Conservation (phyloP, 2,113 vertebrate genomes). For the Saccopteryx leptura region DNA sequence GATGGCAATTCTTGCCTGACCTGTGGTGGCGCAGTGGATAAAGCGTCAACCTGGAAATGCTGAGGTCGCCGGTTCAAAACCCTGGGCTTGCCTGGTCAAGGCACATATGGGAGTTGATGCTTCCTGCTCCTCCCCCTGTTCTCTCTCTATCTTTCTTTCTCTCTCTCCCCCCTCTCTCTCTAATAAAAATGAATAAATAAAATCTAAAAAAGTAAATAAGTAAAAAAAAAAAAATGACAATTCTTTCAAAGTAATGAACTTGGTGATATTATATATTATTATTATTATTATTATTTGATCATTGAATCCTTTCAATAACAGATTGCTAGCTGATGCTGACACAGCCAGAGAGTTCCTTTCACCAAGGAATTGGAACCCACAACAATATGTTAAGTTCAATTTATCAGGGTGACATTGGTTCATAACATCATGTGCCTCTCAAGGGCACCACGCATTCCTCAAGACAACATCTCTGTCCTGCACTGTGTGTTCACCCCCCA, state of each 20-base stretch:
- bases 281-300: not conserved
- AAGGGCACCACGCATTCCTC: not conserved
- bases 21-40: too few relatives aligned
- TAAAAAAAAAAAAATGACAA: not conserved
- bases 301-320: not conserved
- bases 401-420: not conserved
- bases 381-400: not conserved
- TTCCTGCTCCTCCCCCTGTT: too few relatives aligned
- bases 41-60: too few relatives aligned
- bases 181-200: too few relatives aligned
- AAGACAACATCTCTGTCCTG: not conserved
- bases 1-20: not conserved
- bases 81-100: too few relatives aligned
- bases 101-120: too few relatives aligned
- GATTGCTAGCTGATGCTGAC: not conserved
- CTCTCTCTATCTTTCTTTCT: too few relatives aligned
- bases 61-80: too few relatives aligned
- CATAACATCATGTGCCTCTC: not conserved
- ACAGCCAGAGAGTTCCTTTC: accelerated
- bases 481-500: not conserved
- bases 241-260: not conserved
- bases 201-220: too few relatives aligned
- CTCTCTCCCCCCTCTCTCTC: too few relatives aligned
- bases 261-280: not conserved
- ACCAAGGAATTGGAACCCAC: not conserved